phyloP scores from a whole-genome alignment of 2,888 invertebrate genomes.

The Nomada fabriciana region DNA sequence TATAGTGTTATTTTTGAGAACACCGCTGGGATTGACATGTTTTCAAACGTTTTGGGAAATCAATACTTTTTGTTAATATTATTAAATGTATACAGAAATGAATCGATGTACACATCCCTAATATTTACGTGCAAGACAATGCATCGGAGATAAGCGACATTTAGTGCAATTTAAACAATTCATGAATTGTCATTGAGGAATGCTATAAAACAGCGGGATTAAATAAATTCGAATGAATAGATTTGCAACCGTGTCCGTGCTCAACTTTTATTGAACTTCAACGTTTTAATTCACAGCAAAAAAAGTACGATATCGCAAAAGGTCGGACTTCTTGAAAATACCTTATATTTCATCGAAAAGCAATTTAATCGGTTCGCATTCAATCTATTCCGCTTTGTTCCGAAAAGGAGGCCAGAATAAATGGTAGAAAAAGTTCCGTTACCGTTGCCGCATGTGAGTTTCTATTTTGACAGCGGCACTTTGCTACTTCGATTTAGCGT shows the following conservation, averaged over 20 bases:
- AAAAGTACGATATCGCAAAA: not conserved
- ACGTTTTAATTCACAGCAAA: not conserved
- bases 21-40: no score
- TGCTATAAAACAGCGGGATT: no score
- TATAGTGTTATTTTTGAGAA: no score
- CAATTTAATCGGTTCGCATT: not conserved
- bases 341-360: not conserved
- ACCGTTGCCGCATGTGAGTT: not conserved
- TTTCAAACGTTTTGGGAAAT: no score
- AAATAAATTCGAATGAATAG: no score
- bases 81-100: no score
- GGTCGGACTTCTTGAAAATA: not conserved
- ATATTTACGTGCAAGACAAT: no score
- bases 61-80: no score
- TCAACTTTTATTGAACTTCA: no score
- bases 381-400: not conserved
- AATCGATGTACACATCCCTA: no score
- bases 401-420: not conserved
- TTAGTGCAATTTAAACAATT: not conserved
- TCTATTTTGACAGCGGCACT: conserved; percentile 20
- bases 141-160: not conserved
- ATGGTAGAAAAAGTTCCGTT: not conserved
- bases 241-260: no score
- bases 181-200: not conserved
- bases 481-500: conserved; percentile 21